These are phyloP conservation scores for Pogonus chalceus DNA, from an alignment of 1,140 invertebrate species.

Conservation along the genomic window DNA sequence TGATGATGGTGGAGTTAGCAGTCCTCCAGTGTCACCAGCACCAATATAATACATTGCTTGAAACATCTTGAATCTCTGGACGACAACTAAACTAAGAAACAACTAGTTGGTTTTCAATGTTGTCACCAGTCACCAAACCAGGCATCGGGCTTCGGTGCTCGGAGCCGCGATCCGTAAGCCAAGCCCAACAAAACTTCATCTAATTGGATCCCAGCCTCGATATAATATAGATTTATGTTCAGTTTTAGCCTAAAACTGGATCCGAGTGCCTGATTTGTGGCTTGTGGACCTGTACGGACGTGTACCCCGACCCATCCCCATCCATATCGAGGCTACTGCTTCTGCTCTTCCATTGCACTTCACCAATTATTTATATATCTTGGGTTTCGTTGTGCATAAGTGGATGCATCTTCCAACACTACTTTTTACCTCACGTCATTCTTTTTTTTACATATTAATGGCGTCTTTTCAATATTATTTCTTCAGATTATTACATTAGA, in stretches of 20 bases:
- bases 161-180: background rate
- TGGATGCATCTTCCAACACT: background rate
- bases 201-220: slow-evolving; percentile 7
- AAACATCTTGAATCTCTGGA: background rate
- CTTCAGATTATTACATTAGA: too few relatives aligned
- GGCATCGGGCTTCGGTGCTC: background rate
- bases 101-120: background rate
- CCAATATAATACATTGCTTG: background rate
- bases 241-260: slow-evolving; percentile 9
- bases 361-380: slow-evolving; percentile 4
- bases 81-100: slow-evolving; percentile 6
- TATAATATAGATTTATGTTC: slow-evolving; percentile 10
- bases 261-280: slow-evolving; percentile 2
- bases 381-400: too few relatives aligned
- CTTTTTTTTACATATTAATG: too few relatives aligned
- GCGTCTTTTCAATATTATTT: too few relatives aligned
- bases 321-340: background rate
- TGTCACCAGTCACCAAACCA: too few relatives aligned
- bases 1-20: background rate
- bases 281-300: background rate
- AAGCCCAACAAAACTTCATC: slow-evolving; percentile 8
- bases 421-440: too few relatives aligned
- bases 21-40: background rate
- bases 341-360: too few relatives aligned
- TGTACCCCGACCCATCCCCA: background rate